These are phyloP conservation scores for Paramormyrops hopkinsi DNA, from an alignment of 2,797 vertebrate species.

Conservation along the genomic window DNA sequence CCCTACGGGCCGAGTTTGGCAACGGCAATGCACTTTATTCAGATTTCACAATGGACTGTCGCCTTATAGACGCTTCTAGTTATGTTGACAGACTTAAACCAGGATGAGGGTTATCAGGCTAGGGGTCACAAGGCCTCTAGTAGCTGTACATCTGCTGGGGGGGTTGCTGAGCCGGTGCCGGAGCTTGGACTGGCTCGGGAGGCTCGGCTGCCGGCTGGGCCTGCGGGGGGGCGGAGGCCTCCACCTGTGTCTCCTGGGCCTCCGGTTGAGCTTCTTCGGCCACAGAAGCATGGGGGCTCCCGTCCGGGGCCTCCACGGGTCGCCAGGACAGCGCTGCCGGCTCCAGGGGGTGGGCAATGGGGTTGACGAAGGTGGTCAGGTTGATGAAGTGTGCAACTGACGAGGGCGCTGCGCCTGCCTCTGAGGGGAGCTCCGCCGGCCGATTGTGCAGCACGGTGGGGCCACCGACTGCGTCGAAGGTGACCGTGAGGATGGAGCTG, in stretches of 20 bases:
- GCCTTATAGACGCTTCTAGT: neutral
- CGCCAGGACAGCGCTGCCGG: constrained; percentile 81
- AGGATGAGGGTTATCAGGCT: neutral
- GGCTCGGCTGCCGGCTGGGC: constrained; percentile 52
- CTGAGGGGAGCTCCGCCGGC: constrained; percentile 70
- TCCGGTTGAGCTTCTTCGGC: constrained; percentile 46
- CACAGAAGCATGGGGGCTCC: constrained; percentile 55
- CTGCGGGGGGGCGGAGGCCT: constrained; percentile 36
- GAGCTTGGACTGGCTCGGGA: constrained; percentile 36
- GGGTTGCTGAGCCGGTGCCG: constrained; percentile 52
- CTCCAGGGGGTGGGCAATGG: constrained; percentile 79
- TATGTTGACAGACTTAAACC: constrained; percentile 13
- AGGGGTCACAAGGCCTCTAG: constrained; percentile 40
- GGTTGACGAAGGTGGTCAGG: constrained; percentile 90
- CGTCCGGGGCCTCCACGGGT: constrained; percentile 62
- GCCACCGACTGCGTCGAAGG: constrained; percentile 87
- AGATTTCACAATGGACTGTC: neutral
- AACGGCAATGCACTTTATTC: neutral
- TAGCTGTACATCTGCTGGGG: constrained; percentile 89
- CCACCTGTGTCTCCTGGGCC: constrained; percentile 51
- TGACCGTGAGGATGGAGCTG: constrained; percentile 94
- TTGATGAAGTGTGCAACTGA: constrained; percentile 96
- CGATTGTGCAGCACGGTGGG: constrained; percentile 88
- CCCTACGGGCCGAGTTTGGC: neutral
- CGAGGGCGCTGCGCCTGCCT: constrained; percentile 60